Evolutionary conservation across 2,888 invertebrate genomes (phyloP).

Genomic region (Agonopterix subpropinquella): DNA sequence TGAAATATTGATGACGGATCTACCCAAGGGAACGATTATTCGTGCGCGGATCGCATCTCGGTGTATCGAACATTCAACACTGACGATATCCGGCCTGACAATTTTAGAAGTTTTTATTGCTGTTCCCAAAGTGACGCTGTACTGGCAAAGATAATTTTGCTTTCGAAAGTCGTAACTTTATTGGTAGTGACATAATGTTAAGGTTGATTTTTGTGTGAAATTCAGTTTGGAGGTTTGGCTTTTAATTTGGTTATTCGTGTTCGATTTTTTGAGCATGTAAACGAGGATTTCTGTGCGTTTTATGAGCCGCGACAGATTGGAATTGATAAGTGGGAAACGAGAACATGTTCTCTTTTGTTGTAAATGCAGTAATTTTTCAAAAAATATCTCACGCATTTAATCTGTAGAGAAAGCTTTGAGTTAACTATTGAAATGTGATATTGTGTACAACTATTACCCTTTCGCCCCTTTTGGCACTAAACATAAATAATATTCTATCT

Average conservation of each 20-base stretch:
- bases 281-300: slow-evolving; percentile 32
- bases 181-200: not conserved
- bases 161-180: slow-evolving; percentile 11
- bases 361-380: slow-evolving; percentile 1
- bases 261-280: slow-evolving; percentile 37
- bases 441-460: too few relatives aligned
- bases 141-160: slow-evolving; percentile 16
- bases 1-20: slow-evolving; percentile 57
- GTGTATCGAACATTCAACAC: slow-evolving; percentile 33
- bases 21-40: slow-evolving; percentile 50
- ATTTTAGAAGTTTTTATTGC: slow-evolving; percentile 45
- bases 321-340: slow-evolving; percentile 27
- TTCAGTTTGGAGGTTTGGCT: slow-evolving; percentile 17
- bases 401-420: too few relatives aligned
- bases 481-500: too few relatives aligned
- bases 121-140: slow-evolving; percentile 4
- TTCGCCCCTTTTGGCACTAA: too few relatives aligned
- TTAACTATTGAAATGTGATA: too few relatives aligned
- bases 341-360: too few relatives aligned
- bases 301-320: slow-evolving; percentile 41
- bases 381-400: too few relatives aligned
- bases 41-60: slow-evolving; percentile 35
- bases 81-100: slow-evolving; percentile 34
- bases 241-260: slow-evolving; percentile 17
- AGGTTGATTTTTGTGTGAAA: slow-evolving; percentile 15